phyloP scores from a whole-genome alignment of 2,888 invertebrate species.

The Clanis bilineata region DNA sequence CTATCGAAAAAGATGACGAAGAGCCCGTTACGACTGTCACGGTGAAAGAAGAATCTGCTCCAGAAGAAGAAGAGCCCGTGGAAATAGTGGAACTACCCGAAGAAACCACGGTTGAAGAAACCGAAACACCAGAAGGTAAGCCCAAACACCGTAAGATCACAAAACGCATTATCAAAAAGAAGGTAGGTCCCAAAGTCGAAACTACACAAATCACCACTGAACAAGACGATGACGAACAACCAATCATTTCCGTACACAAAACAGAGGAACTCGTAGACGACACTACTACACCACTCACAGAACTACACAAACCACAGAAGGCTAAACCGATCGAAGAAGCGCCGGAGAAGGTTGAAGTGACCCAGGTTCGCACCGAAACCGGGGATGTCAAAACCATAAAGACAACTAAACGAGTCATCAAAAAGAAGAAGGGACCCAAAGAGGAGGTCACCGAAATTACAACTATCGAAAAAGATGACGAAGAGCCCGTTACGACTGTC shows the following conservation, averaged over 20 bases:
- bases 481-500: not conserved
- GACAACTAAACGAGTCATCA: not conserved
- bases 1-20: not conserved
- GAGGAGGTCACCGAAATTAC: not conserved
- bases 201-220: not conserved
- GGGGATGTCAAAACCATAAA: not conserved
- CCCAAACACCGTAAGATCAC: not conserved
- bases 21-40: not conserved
- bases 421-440: not conserved
- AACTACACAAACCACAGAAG: slow-evolving; percentile 25
- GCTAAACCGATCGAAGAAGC: slow-evolving; percentile 40
- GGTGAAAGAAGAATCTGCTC: slow-evolving; percentile 6
- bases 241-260: not conserved
- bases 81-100: slow-evolving; percentile 44
- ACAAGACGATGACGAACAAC: not conserved
- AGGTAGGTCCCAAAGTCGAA: slow-evolving; percentile 13
- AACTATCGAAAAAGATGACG: not conserved
- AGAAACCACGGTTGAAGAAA: slow-evolving; percentile 23
- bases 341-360: slow-evolving; percentile 21
- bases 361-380: not conserved
- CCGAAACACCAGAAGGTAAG: slow-evolving; percentile 25
- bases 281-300: not conserved
- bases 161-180: not conserved
- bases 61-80: slow-evolving; percentile 29
- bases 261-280: not conserved